Evolutionary conservation across 1,140 invertebrate genomes (phyloP).

Genomic region (Nautilus pompilius): DNA sequence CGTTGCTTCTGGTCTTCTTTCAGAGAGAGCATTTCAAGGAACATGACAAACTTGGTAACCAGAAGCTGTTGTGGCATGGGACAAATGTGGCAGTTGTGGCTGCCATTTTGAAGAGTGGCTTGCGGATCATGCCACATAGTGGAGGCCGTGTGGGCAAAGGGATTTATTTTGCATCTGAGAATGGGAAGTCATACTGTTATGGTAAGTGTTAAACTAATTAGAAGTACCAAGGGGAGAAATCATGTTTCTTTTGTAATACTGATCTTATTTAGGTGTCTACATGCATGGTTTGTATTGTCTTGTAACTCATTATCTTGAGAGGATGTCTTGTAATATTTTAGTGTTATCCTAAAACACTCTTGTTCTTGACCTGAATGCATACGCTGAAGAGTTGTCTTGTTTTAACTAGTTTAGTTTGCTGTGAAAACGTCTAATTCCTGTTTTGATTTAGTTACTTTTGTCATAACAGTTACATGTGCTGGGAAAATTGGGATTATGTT

Average conservation of each 20-base stretch:
- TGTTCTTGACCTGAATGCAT: no score
- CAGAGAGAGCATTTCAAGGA: constrained; percentile 35
- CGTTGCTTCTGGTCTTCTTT: no score
- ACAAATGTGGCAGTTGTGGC: constrained; percentile 59
- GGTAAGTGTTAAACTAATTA: no score
- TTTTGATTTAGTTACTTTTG: neutral
- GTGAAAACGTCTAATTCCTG: neutral
- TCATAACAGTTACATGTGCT: constrained; percentile 33
- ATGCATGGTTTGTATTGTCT: no score
- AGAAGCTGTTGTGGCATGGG: constrained; percentile 59
- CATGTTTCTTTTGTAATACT: no score
- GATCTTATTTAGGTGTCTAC: no score
- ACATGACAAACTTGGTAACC: constrained; percentile 45
- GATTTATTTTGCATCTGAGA: constrained; percentile 59
- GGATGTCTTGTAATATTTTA: no score
- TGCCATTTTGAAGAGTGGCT: constrained; percentile 57
- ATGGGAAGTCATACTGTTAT: constrained; percentile 54
- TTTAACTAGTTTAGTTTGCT: neutral
- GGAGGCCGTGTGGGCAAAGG: constrained; percentile 57
- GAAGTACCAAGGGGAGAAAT: no score
- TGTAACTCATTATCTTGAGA: no score
- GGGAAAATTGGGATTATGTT: constrained; percentile 55
- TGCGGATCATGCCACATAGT: constrained; percentile 60
- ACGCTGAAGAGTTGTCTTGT: no score
- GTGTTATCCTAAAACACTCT: no score